Conservation (phyloP, 2,113 vertebrate genomes). For the Cranoglanis bouderius region DNA sequence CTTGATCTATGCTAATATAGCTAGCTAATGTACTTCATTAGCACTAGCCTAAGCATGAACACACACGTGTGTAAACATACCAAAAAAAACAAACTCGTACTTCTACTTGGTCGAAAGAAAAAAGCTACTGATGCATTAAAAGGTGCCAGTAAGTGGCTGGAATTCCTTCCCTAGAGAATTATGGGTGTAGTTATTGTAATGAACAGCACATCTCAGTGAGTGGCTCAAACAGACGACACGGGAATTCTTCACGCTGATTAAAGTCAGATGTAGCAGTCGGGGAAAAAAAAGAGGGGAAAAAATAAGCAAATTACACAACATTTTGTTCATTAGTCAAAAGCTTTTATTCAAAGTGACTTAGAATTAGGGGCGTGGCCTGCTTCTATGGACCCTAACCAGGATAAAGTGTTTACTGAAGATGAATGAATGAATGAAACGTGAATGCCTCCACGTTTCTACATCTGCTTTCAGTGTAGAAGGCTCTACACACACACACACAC, state of each 20-base stretch:
- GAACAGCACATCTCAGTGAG: background rate
- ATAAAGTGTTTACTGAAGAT: background rate
- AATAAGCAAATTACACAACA: background rate
- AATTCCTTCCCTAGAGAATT: background rate
- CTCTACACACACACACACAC: background rate
- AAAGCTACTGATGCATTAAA: background rate
- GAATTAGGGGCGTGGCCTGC: background rate
- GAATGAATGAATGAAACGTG: background rate
- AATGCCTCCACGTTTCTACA: background rate
- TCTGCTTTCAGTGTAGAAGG: constrained; percentile 6
- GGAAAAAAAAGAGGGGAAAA: background rate
- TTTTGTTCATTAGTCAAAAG: background rate
- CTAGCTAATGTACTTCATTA: background rate
- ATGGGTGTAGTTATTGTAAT: background rate
- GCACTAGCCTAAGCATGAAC: background rate
- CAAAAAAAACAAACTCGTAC: too few species aligned
- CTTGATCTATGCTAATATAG: background rate
- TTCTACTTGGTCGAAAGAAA: background rate
- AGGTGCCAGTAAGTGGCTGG: background rate
- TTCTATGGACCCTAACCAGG: background rate
- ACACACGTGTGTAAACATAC: background rate
- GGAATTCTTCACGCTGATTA: background rate
- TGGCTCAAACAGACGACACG: background rate
- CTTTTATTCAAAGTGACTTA: background rate
- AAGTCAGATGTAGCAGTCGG: background rate